phyloP scores from a whole-genome alignment of 2,888 invertebrate species.

The Platycnemis pennipes region DNA sequence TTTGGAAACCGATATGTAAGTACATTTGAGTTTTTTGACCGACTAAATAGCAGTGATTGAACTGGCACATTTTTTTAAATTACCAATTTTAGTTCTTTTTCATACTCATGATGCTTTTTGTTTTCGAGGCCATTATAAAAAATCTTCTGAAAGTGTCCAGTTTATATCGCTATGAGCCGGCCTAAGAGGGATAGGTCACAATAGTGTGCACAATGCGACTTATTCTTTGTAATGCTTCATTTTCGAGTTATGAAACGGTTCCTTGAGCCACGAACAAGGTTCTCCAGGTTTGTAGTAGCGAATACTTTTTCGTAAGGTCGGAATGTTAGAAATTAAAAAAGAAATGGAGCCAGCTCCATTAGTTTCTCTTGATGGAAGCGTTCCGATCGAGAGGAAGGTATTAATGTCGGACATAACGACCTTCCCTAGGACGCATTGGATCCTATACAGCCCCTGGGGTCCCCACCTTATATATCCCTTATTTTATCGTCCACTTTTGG shows the following conservation, averaged over 20 bases:
- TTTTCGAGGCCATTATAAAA: too few species aligned
- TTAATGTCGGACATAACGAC: not conserved
- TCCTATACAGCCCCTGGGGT: not conserved
- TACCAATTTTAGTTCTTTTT: too few species aligned
- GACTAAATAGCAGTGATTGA: too few species aligned
- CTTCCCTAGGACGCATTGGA: not conserved
- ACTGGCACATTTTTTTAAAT: too few species aligned
- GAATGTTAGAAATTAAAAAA: too few species aligned
- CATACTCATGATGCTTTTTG: too few species aligned
- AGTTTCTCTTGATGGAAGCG: not conserved
- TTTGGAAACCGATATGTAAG: not conserved
- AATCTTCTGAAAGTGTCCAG: too few species aligned
- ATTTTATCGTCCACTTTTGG: not conserved
- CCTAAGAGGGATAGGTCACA: too few species aligned
- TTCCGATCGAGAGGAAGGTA: not conserved
- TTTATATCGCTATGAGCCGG: too few species aligned
- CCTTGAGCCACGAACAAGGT: not conserved
- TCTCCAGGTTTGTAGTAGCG: not conserved
- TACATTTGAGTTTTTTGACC: not conserved
- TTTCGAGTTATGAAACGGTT: not conserved
- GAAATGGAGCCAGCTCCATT: not conserved
- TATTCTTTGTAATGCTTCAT: not conserved
- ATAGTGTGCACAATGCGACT: too few species aligned
- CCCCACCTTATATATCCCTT: not conserved
- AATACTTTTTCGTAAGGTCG: not conserved